Percentiles rank a stretch among this genome's conserved stretches.
phyloP scores from a whole-genome alignment of 2,888 invertebrate species.

The Oscheius onirici region DNA sequence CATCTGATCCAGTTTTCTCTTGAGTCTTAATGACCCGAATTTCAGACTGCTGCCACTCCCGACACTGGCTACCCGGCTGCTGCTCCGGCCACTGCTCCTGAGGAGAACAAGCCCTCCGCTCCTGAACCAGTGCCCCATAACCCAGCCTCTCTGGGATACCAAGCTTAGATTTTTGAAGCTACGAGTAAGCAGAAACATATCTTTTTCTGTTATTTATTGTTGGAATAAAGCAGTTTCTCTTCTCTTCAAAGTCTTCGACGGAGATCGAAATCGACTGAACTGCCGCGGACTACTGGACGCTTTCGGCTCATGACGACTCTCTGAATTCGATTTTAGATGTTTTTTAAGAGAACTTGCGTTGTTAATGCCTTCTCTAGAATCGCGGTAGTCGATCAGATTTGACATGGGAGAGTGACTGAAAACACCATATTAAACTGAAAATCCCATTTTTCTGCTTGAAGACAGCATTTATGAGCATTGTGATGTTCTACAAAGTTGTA shows the following conservation, averaged over 20 bases:
- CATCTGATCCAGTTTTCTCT: too few species aligned
- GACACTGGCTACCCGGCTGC: neutral
- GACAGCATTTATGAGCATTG: neutral
- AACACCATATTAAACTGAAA: neutral
- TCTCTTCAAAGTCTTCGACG: neutral
- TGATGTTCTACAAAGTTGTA: neutral
- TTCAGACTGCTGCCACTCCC: neutral
- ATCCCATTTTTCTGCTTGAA: neutral
- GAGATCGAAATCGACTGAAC: constrained; percentile 28
- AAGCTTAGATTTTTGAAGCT: neutral
- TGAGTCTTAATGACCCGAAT: too few species aligned
- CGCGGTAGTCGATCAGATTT: constrained; percentile 21
- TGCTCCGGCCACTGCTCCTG: constrained; percentile 22
- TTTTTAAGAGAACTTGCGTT: constrained; percentile 28
- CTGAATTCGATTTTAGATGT: too few species aligned
- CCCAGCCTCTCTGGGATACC: constrained; percentile 32
- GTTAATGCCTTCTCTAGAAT: constrained; percentile 21
- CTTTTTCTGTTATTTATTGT: constrained; percentile 23
- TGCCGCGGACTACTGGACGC: neutral
- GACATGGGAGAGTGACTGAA: constrained; percentile 20
- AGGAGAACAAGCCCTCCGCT: constrained; percentile 31
- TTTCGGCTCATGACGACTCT: neutral
- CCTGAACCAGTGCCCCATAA: constrained; percentile 35
- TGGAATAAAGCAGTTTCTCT: constrained; percentile 15
- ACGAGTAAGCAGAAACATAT: neutral